These are phyloP conservation scores for Peucedramus taeniatus DNA, from an alignment of 2,113 vertebrate genomes.

Conservation along the genomic window DNA sequence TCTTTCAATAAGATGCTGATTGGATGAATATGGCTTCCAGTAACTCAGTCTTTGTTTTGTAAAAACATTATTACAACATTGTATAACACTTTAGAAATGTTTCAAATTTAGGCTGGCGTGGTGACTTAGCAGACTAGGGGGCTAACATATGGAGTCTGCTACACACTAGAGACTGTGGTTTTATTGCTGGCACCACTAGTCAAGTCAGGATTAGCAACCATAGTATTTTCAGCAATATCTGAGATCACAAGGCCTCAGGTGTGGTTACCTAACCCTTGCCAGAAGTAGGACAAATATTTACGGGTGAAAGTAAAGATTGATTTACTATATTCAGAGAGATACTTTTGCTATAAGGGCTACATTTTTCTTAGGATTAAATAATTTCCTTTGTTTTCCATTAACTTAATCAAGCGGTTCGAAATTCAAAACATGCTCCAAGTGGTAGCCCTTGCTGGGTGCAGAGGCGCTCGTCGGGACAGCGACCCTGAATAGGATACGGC, in stretches of 20 bases:
- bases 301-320: background rate
- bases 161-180: slow-evolving; percentile 68
- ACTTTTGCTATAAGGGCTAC: background rate
- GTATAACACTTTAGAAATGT: slow-evolving; percentile 79
- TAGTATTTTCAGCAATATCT: background rate
- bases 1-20: slow-evolving; percentile 67
- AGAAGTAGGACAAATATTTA: background rate
- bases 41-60: slow-evolving; percentile 79
- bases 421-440: background rate
- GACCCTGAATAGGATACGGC: background rate
- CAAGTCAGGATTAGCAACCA: slow-evolving; percentile 49
- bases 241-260: slow-evolving; percentile 15
- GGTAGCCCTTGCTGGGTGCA: background rate
- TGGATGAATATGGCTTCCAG: slow-evolving; percentile 75
- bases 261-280: background rate
- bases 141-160: slow-evolving; percentile 78
- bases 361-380: background rate
- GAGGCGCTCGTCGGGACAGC: background rate
- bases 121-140: slow-evolving; percentile 73
- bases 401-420: background rate
- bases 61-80: slow-evolving; percentile 79
- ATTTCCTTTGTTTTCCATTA: slow-evolving; percentile 15
- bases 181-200: slow-evolving; percentile 60
- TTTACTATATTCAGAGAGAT: background rate
- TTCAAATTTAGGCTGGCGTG: slow-evolving; percentile 74